phyloP scores from a whole-genome alignment of 2,113 vertebrate genomes.

The Eubucco bourcierii region DNA sequence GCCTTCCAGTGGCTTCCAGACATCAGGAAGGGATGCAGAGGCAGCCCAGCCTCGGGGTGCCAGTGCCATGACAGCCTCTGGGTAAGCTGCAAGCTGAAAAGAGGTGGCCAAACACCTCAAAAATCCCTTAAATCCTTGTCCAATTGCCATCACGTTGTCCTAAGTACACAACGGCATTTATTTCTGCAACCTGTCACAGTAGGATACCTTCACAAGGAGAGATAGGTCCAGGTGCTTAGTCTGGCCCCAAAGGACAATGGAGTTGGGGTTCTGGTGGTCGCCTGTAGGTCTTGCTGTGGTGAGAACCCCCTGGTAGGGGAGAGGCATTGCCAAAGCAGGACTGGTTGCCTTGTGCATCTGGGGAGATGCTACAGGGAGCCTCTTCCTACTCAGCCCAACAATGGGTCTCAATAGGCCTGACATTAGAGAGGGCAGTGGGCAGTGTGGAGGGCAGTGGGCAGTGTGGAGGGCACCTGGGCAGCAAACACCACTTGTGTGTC shows the following conservation, averaged over 20 bases:
- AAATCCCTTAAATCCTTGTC: not conserved
- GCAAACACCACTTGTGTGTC: not conserved
- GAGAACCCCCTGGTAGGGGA: not conserved
- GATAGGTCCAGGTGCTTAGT: not conserved
- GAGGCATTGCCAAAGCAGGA: not conserved
- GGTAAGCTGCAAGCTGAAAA: conserved; percentile 73
- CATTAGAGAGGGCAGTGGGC: not conserved
- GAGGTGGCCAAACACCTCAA: not conserved
- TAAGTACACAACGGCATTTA: not conserved
- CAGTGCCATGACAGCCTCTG: conserved; percentile 85
- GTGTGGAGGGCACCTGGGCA: not conserved
- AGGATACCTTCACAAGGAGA: not conserved
- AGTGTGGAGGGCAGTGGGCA: not conserved
- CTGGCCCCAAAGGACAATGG: not conserved
- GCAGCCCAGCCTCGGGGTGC: conserved; percentile 67
- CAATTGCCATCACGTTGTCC: not conserved
- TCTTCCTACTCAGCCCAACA: not conserved
- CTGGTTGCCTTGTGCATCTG: not conserved
- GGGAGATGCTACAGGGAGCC: not conserved
- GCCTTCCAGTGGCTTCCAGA: conserved; percentile 69
- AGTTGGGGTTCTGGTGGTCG: not conserved
- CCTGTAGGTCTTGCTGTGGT: not conserved
- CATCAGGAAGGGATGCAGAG: conserved; percentile 38
- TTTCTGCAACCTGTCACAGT: not conserved
- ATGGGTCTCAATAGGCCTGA: not conserved